A percentile compares a stretch with the other conserved stretches of the same genome.
These are phyloP conservation scores for Melanaphis sacchari DNA, from an alignment of 1,140 invertebrate species.

Conservation along the genomic window DNA sequence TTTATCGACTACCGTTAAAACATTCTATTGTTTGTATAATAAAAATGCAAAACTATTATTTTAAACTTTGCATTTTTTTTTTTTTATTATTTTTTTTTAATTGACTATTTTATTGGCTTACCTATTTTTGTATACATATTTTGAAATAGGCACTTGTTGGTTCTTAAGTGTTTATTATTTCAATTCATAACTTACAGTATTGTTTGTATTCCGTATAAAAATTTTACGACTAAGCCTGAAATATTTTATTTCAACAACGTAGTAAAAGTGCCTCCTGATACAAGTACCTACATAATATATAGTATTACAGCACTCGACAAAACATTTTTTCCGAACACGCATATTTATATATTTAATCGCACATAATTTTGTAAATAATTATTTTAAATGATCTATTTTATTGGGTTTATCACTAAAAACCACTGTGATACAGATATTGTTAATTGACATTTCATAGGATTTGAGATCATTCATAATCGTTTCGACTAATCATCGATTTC, in stretches of 20 bases:
- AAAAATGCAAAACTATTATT: constrained; percentile 54
- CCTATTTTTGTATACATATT: not conserved
- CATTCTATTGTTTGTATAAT: constrained; percentile 51
- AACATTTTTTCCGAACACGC: no score
- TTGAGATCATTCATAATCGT: not conserved
- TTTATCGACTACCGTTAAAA: constrained; percentile 47
- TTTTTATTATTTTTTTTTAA: not conserved
- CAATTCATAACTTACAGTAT: not conserved
- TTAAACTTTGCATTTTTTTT: not conserved
- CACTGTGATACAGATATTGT: not conserved
- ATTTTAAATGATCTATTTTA: not conserved
- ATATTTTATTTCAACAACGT: not conserved
- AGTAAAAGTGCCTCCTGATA: not conserved
- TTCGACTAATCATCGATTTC: not conserved
- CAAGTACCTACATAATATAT: no score
- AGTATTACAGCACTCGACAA: no score
- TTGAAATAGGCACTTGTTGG: not conserved
- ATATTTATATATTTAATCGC: no score
- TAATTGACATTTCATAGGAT: not conserved
- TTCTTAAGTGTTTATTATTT: not conserved
- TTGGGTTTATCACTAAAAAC: not conserved
- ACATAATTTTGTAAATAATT: not conserved
- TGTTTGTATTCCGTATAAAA: not conserved
- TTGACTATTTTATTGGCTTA: not conserved
- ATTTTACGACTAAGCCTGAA: not conserved